Evolutionary conservation across 2,888 invertebrate species (phyloP), one percentile per base, ranked within the genome.

Genomic region (Pachliopta kotzebuea): DNA sequence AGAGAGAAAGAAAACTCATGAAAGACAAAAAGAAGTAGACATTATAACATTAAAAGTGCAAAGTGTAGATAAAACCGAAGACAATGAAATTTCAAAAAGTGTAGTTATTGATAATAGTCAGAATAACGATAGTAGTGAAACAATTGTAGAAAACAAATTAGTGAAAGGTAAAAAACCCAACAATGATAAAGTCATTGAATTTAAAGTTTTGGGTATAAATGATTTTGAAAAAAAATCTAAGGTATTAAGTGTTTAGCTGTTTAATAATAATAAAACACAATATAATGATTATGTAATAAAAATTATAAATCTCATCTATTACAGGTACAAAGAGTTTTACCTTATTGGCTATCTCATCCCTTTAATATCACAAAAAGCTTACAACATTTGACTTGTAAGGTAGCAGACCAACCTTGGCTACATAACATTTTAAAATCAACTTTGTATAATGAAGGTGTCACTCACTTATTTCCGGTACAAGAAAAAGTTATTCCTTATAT

Each of bases 341-440:
- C 98, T 1, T 92, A 95, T 70, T 99, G 98, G 98, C 83, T 99
- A 45, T 94, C 96, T 1, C 93, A 96, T 78, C 97, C 98, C 4
- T 94, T 94, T 53, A 85, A 95, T 58, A 94, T 98, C 64, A 94
- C 96, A n/a, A 94, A 94, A 20, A 94, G 95, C 78, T 88, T 97
- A 58, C 92, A 93, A 75, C 88, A 93, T 65, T 81, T 93, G 50
- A 84, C 90, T 60, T 86, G 85, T 67, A 86, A 86, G 76, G 88
- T 94, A 55, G 92, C 94, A 18, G 88, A 93, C 49, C 85, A 95
- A 59, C 77, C 88, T 61, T 93, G 93, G 73, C 84, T 98, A n/a
- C 94, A 96, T 73, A 78, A 85, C 29, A 84, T 91, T 66, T 81
- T 97, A 1, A 89, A 95, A 53, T 81, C 93, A 54, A 93, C 93